Percentiles rank a stretch among this genome's conserved stretches.
Evolutionary conservation across 2,888 invertebrate species (phyloP).

Genomic region (Calliopum simillimum): DNA sequence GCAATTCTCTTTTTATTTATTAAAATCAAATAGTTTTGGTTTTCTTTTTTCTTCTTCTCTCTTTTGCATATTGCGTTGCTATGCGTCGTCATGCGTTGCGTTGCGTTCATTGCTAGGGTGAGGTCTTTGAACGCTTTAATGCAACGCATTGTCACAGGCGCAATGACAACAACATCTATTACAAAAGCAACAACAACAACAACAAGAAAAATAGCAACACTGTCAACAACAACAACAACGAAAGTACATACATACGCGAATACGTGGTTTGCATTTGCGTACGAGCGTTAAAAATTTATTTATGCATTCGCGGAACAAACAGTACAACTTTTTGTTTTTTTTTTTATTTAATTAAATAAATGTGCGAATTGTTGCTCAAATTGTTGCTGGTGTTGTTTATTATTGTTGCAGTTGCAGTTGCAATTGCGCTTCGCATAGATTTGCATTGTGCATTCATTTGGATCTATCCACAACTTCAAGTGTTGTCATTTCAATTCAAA

Average conservation of each 20-base stretch:
- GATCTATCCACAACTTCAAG: no score
- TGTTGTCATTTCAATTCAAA: no score
- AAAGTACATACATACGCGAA: not conserved
- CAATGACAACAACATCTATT: slow-evolving; percentile 32
- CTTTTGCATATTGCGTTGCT: not conserved
- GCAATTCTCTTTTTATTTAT: no score
- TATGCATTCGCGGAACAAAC: slow-evolving; percentile 2
- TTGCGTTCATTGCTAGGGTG: not conserved
- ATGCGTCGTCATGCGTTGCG: slow-evolving; percentile 10
- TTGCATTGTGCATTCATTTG: no score
- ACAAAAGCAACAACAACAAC: slow-evolving; percentile 43
- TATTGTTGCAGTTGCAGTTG: not conserved
- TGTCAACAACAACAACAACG: slow-evolving; percentile 5
- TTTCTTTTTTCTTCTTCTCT: not conserved
- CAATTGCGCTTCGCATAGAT: no score
- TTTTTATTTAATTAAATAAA: slow-evolving; percentile 25
- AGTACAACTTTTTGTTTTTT: no score
- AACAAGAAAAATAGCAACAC: not conserved
- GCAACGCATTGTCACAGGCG: slow-evolving; percentile 48
- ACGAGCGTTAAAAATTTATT: no score
- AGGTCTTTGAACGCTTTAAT: slow-evolving; percentile 21
- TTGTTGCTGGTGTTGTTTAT: not conserved
- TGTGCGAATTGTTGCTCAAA: slow-evolving; percentile 8
- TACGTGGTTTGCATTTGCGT: not conserved
- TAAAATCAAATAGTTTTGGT: not conserved